These are phyloP conservation scores for Parnassius smintheus DNA, from an alignment of 2,888 invertebrate genomes.

Conservation along the genomic window DNA sequence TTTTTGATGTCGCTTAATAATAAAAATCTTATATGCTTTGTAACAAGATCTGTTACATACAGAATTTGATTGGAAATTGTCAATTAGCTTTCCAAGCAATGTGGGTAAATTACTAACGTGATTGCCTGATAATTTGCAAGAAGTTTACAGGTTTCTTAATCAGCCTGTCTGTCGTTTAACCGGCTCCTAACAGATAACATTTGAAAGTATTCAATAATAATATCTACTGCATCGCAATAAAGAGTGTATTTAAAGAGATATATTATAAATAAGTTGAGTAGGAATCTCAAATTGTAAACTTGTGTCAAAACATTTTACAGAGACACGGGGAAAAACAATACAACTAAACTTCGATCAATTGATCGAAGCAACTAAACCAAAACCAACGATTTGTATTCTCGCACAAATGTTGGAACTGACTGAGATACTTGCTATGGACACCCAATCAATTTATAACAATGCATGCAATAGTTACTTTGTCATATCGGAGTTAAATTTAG, in stretches of 20 bases:
- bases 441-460: too few species aligned
- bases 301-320: not conserved
- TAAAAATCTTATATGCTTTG: too few species aligned
- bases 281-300: not conserved
- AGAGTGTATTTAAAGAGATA: not conserved
- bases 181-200: conserved; percentile 2
- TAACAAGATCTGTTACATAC: too few species aligned
- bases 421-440: too few species aligned
- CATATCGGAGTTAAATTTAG: too few species aligned
- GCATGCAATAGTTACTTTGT: too few species aligned
- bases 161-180: not conserved
- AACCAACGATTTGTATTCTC: too few species aligned
- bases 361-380: not conserved
- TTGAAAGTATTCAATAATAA: not conserved
- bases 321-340: not conserved
- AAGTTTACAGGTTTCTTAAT: conserved; percentile 6
- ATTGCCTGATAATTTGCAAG: conserved; percentile 4
- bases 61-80: not conserved
- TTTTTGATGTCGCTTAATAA: too few species aligned
- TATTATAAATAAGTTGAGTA: too few species aligned
- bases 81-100: conserved; percentile 2
- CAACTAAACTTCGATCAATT: not conserved
- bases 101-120: not conserved
- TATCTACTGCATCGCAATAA: not conserved
- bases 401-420: too few species aligned